Evolutionary conservation across 2,113 vertebrate genomes (phyloP).

Genomic region (Parus major): DNA sequence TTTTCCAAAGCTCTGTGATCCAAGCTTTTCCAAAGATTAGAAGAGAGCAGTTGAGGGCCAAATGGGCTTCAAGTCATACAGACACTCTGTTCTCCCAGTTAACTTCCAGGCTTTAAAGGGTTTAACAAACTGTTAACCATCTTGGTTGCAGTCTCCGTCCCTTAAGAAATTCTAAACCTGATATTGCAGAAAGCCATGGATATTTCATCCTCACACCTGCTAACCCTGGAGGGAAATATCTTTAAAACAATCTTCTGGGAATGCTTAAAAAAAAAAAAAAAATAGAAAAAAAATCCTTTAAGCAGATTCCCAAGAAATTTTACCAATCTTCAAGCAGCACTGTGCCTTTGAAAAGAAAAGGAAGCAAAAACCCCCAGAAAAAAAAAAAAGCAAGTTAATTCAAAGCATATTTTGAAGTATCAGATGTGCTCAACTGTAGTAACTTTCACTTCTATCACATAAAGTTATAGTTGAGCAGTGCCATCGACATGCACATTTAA

Average conservation of each 20-base stretch:
- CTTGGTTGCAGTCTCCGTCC: slow-evolving; percentile 10
- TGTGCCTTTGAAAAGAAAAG: slow-evolving; percentile 55
- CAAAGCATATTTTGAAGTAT: slow-evolving; percentile 47
- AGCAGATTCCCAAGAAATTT: slow-evolving; percentile 52
- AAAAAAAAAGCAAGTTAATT: slow-evolving; percentile 13
- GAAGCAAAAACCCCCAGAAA: neutral
- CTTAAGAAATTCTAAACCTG: slow-evolving; percentile 56
- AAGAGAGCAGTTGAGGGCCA: neutral
- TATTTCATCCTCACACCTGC: slow-evolving; percentile 65
- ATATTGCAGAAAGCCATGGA: slow-evolving; percentile 57
- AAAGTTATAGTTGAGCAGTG: neutral
- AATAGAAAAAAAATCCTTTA: neutral
- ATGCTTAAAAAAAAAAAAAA: slow-evolving; percentile 8
- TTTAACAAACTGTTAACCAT: slow-evolving; percentile 18
- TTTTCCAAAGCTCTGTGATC: no score
- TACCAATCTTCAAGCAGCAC: slow-evolving; percentile 44
- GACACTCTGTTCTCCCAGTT: fast-evolving
- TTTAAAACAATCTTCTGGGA: slow-evolving; percentile 59
- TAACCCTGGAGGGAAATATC: slow-evolving; percentile 65
- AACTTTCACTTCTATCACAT: neutral
- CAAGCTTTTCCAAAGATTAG: neutral
- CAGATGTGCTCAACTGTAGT: neutral
- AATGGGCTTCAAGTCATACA: neutral
- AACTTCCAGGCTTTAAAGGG: slow-evolving; percentile 41
- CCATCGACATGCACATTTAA: neutral